phyloP scores from a whole-genome alignment of 1,140 invertebrate species.

The Atta texana region DNA sequence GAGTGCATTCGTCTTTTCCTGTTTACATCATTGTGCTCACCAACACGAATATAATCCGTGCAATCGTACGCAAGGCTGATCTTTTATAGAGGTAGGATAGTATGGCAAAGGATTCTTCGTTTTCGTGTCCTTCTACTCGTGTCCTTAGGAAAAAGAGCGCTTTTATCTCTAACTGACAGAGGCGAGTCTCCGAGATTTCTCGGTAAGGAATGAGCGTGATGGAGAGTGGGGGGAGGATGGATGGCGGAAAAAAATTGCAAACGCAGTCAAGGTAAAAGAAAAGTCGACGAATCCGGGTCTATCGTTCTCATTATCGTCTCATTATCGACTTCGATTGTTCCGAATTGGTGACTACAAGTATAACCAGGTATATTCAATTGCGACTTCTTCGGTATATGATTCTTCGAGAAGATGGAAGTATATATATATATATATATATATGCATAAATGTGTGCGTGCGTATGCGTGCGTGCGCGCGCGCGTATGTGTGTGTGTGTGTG shows the following conservation, averaged over 20 bases:
- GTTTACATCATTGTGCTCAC: conserved; percentile 62
- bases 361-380: conserved; percentile 72
- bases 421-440: background rate
- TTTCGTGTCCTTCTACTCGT: conserved; percentile 44
- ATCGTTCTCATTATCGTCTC: conserved; percentile 79
- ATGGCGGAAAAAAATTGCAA: conserved; percentile 69
- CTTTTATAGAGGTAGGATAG: conserved; percentile 43
- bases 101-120: conserved; percentile 52
- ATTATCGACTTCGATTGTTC: conserved; percentile 78
- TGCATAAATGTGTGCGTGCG: background rate
- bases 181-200: conserved; percentile 48
- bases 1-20: conserved; percentile 5
- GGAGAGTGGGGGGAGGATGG: conserved; percentile 30
- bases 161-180: conserved; percentile 65
- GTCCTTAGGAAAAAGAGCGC: conserved; percentile 68
- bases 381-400: conserved; percentile 46
- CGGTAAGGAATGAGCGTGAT: conserved; percentile 56
- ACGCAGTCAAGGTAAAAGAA: conserved; percentile 64
- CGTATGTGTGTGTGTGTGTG: background rate
- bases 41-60: conserved; percentile 29
- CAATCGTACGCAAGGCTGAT: conserved; percentile 24
- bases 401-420: background rate
- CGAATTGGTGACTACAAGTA: conserved; percentile 70
- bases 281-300: conserved; percentile 66
- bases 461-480: too few species aligned